Evolutionary conservation across 2,797 vertebrate genomes (phyloP).

Genomic region (Aulostomus chinensis): DNA sequence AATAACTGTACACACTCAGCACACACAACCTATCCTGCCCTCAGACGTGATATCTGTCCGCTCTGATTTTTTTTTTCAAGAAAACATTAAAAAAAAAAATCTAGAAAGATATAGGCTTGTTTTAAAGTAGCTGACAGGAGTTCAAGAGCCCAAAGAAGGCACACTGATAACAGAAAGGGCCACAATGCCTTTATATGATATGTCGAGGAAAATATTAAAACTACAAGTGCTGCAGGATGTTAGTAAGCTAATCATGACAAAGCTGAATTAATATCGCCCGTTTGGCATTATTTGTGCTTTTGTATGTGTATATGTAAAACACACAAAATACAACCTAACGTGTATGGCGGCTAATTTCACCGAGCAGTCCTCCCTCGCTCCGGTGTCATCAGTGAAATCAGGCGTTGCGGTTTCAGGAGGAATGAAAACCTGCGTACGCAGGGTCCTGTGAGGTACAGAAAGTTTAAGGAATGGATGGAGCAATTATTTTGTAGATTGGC

Average conservation of each 20-base stretch:
- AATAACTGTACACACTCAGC: too few relatives aligned
- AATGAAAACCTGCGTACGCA: constrained; percentile 25
- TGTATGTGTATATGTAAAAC: too few relatives aligned
- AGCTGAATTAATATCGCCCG: too few relatives aligned
- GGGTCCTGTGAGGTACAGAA: constrained; percentile 10
- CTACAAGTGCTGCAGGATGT: too few relatives aligned
- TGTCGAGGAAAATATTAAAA: too few relatives aligned
- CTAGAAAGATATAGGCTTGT: too few relatives aligned
- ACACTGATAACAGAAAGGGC: constrained; percentile 45
- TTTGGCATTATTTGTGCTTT: too few relatives aligned
- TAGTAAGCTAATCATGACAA: too few relatives aligned
- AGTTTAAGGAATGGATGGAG: not conserved
- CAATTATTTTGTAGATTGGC: constrained; percentile 19
- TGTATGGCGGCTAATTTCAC: constrained; percentile 30
- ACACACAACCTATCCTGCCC: not conserved
- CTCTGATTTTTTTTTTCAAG: constrained; percentile 9
- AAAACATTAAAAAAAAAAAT: not conserved
- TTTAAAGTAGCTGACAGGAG: too few relatives aligned
- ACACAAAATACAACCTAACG: too few relatives aligned
- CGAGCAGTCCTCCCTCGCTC: not conserved
- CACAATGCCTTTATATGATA: too few relatives aligned
- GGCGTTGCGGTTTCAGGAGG: constrained; percentile 11
- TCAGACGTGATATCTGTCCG: not conserved
- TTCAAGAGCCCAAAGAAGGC: constrained; percentile 59
- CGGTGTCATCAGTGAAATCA: constrained; percentile 21